These are phyloP conservation scores for Enteromius anoplus DNA, from an alignment of 2,797 vertebrate species.

Conservation along the genomic window DNA sequence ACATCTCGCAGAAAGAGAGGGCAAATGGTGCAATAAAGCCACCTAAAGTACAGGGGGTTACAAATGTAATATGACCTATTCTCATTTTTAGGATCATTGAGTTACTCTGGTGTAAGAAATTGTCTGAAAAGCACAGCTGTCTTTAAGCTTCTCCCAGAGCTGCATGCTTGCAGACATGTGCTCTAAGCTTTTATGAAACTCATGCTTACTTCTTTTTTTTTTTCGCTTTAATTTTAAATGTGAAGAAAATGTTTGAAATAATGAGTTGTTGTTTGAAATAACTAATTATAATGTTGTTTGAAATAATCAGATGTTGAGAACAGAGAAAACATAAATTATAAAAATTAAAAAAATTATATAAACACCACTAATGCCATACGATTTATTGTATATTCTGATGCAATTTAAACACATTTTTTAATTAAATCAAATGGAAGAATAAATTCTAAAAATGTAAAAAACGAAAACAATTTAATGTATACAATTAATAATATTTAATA, in stretches of 20 bases:
- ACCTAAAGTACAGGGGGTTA: neutral
- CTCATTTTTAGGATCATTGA: neutral
- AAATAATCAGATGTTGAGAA: neutral
- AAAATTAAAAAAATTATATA: neutral
- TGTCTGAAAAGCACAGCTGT: conserved; percentile 27
- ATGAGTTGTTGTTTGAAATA: no score
- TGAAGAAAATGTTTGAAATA: neutral
- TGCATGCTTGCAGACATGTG: conserved; percentile 74
- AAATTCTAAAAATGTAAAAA: neutral
- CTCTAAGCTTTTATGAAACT: conserved; percentile 40
- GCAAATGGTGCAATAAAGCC: neutral
- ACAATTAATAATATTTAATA: neutral
- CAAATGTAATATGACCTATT: neutral
- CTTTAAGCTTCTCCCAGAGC: conserved; percentile 54
- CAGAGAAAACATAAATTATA: neutral
- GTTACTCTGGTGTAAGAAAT: neutral
- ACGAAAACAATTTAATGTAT: no score
- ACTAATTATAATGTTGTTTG: neutral
- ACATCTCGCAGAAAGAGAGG: neutral
- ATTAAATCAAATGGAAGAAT: neutral
- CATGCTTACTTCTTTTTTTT: neutral
- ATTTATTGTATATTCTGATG: neutral
- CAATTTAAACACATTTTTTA: neutral
- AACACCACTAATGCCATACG: neutral
- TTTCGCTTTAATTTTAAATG: neutral